phyloP scores from a whole-genome alignment of 2,113 vertebrate genomes.

The Columba janthina region DNA sequence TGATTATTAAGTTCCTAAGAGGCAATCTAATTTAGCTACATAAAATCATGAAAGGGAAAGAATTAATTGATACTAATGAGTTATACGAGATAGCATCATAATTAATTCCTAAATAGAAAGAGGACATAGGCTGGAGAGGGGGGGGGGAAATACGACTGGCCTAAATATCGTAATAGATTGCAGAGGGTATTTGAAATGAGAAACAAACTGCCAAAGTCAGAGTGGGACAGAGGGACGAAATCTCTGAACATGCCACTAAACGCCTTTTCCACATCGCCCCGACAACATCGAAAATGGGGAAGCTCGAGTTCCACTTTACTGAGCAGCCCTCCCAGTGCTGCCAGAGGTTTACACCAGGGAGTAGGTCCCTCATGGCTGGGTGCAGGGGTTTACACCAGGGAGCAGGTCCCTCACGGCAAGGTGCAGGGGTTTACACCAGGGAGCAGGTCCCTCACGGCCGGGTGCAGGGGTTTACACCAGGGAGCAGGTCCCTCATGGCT shows the following conservation, averaged over 20 bases:
- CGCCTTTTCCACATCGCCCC: fast-evolving
- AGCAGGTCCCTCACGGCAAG: too few species aligned
- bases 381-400: too few species aligned
- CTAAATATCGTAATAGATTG: conserved; percentile 56
- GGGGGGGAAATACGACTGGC: conserved; percentile 11
- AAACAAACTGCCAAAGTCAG: conserved; percentile 41
- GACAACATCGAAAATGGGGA: not conserved
- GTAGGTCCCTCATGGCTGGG: too few species aligned
- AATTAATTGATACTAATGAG: conserved; percentile 79
- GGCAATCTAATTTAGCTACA: conserved; percentile 75
- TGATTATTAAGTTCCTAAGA: conserved; percentile 68
- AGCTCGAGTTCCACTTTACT: not conserved
- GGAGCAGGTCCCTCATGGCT: too few species aligned
- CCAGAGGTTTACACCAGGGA: too few species aligned
- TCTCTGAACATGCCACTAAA: not conserved
- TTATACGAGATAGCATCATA: conserved; percentile 72
- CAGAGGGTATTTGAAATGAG: conserved; percentile 17
- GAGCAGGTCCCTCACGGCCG: too few species aligned
- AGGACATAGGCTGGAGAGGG: conserved; percentile 59
- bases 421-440: not conserved
- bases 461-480: not conserved
- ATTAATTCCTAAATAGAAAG: conserved; percentile 77
- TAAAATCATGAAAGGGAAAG: conserved; percentile 73
- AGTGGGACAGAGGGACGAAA: not conserved
- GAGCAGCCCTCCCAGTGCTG: too few species aligned